A percentile compares a stretch with the other conserved stretches of the same genome.
Evolutionary conservation across 2,113 vertebrate species (phyloP).

Genomic region (Lepus timidus): DNA sequence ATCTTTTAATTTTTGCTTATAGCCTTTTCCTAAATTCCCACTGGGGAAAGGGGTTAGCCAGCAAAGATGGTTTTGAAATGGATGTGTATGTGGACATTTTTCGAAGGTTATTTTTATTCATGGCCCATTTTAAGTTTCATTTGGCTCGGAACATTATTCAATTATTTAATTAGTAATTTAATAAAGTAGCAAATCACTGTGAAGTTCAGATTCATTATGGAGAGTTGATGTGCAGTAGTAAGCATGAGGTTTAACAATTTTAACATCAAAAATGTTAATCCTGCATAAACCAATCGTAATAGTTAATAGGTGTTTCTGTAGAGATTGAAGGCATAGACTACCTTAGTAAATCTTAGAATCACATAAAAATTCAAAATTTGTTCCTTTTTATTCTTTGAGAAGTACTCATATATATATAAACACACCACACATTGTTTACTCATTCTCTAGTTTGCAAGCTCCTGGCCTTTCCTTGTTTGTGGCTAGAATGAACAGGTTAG

Average conservation of each 20-base stretch:
- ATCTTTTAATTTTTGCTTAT: too few relatives aligned
- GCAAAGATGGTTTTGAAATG: conserved; percentile 82
- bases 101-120: conserved; percentile 80
- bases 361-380: neutral
- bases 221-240: conserved; percentile 78
- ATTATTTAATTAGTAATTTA: conserved; percentile 85
- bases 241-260: conserved; percentile 81
- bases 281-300: conserved; percentile 75
- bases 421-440: neutral
- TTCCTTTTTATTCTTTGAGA: conserved; percentile 35
- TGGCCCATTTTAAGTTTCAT: conserved; percentile 81
- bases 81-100: too few relatives aligned
- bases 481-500: neutral
- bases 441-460: neutral
- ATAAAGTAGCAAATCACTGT: conserved; percentile 77
- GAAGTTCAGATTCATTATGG: conserved; percentile 74
- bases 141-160: conserved; percentile 77
- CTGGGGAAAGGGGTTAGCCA: conserved; percentile 85
- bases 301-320: conserved; percentile 73
- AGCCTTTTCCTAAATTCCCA: too few relatives aligned
- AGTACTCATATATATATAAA: conserved; percentile 8
- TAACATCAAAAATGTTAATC: conserved; percentile 78
- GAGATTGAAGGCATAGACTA: conserved; percentile 77
- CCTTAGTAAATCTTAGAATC: conserved; percentile 78
- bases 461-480: neutral